These are phyloP conservation scores for Ooceraea biroi DNA, from an alignment of 1,140 invertebrate species.

Conservation along the genomic window DNA sequence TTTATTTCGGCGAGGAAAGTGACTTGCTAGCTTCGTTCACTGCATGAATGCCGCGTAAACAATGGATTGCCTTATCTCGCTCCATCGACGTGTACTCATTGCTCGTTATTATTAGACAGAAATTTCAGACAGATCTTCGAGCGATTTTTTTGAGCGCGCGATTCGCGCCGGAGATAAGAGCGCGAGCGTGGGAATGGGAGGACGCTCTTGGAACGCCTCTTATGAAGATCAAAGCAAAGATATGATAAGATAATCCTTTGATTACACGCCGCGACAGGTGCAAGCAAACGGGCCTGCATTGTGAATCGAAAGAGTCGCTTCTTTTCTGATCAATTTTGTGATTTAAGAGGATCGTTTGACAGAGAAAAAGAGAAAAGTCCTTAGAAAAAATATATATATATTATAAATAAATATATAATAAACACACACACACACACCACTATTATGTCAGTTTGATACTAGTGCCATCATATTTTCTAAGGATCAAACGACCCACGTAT, in stretches of 20 bases:
- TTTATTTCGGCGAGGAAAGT: not conserved
- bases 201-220: not conserved
- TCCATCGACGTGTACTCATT: not conserved
- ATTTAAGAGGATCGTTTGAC: too few species aligned
- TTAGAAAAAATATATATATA: too few species aligned
- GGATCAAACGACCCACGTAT: too few species aligned
- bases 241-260: not conserved
- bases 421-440: too few species aligned
- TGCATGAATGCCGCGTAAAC: not conserved
- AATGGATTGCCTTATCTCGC: slow-evolving; percentile 3
- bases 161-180: too few species aligned
- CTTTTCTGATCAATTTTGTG: too few species aligned
- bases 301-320: not conserved
- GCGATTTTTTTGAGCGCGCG: too few species aligned
- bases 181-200: not conserved
- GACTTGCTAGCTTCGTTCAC: slow-evolving; percentile 1
- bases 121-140: slow-evolving; percentile 15
- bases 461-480: too few species aligned
- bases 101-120: not conserved
- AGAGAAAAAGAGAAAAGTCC: too few species aligned
- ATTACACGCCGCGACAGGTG: not conserved
- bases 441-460: too few species aligned
- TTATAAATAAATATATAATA: too few species aligned
- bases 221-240: slow-evolving; percentile 1
- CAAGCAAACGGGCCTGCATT: not conserved